Conservation (phyloP, 64 coral and sea anemone genomes). For the Montipora sp. region DNA sequence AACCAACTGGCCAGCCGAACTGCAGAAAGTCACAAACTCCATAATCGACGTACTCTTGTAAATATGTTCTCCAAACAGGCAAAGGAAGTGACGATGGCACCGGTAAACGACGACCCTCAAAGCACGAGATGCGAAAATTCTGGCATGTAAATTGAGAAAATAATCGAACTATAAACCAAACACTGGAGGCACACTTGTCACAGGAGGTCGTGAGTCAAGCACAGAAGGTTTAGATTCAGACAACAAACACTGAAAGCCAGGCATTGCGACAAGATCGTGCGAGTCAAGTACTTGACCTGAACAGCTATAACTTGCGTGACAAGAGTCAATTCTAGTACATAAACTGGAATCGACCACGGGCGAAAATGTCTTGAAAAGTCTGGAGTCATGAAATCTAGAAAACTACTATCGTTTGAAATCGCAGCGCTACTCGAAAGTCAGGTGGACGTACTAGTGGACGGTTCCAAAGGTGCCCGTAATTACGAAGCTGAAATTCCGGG, state of each 20-base stretch:
- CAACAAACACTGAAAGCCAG: background rate
- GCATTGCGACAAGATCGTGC: background rate
- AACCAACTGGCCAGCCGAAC: conserved; percentile 15
- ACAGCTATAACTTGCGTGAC: background rate
- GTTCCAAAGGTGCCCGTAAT: background rate
- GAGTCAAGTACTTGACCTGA: background rate
- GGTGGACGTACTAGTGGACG: background rate
- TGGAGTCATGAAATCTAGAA: conserved; percentile 9
- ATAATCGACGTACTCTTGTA: background rate
- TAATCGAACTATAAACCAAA: background rate
- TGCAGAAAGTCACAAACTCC: conserved; percentile 16
- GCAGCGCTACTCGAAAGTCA: conserved; percentile 2
- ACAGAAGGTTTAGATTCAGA: no score
- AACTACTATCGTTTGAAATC: background rate
- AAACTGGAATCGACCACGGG: background rate
- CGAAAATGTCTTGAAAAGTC: background rate
- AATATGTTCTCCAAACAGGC: background rate
- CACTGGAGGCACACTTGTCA: background rate
- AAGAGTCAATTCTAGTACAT: background rate
- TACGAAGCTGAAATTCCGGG: background rate
- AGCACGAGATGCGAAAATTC: conserved; percentile 4
- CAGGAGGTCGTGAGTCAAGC: no score
- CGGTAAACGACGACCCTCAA: background rate
- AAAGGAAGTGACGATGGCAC: conserved; percentile 6
- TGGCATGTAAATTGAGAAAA: conserved; percentile 8